These are phyloP conservation scores for Lycocorax pyrrhopterus DNA, from an alignment of 2,113 vertebrate species.

Conservation along the genomic window DNA sequence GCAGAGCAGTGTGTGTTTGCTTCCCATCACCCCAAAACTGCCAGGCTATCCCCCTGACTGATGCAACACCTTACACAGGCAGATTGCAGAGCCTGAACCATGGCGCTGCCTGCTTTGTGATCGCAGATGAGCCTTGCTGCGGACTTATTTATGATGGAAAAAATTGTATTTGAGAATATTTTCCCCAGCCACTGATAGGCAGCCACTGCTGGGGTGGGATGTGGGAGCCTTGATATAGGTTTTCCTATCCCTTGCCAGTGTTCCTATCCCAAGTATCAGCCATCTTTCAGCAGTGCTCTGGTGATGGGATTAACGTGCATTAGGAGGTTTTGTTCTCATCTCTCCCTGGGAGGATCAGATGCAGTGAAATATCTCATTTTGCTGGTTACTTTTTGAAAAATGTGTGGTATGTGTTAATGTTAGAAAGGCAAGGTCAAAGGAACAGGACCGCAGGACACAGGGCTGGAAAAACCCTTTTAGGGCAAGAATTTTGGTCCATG, in stretches of 20 bases:
- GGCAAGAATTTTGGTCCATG: not conserved
- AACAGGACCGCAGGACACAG: not conserved
- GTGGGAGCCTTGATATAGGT: not conserved
- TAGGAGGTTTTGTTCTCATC: conserved; percentile 51
- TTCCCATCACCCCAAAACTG: not conserved
- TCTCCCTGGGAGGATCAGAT: conserved; percentile 47
- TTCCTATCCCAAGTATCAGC: not conserved
- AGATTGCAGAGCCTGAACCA: not conserved
- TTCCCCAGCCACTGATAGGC: not conserved
- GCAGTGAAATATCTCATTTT: conserved; percentile 45
- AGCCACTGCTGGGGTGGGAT: not conserved
- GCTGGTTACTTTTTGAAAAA: conserved; percentile 37
- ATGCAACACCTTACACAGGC: not conserved
- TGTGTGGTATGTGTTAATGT: conserved; percentile 44
- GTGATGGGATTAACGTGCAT: conserved; percentile 29
- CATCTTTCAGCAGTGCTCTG: conserved; percentile 40
- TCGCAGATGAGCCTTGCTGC: not conserved
- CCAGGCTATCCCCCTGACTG: not conserved
- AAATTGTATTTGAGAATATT: not conserved
- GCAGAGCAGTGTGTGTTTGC: not conserved
- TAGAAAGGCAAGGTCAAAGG: conserved; percentile 53
- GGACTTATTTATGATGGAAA: not conserved
- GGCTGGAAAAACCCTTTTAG: not conserved
- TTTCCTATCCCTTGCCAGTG: not conserved
- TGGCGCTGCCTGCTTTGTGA: not conserved